Evolutionary conservation across 2,888 invertebrate species (phyloP).

Genomic region (Polylopha cassiicola): DNA sequence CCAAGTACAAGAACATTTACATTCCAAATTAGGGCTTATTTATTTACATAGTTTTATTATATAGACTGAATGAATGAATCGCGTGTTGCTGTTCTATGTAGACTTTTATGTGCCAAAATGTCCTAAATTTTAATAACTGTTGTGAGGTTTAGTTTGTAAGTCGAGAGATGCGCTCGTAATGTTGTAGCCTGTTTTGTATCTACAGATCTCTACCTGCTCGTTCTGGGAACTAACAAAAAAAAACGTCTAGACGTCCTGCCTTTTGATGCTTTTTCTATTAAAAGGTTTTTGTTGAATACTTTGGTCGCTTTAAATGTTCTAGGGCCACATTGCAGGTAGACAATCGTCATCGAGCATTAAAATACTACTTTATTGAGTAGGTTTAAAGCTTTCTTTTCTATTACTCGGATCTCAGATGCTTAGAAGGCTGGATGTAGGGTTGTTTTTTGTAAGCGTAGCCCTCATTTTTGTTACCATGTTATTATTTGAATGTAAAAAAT

Average conservation of each 20-base stretch:
- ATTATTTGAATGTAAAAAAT: slow-evolving; percentile 14
- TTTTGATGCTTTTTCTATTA: slow-evolving; percentile 63
- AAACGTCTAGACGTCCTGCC: slow-evolving; percentile 72
- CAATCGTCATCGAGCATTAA: slow-evolving; percentile 36
- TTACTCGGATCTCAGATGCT: slow-evolving; percentile 14
- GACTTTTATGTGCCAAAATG: slow-evolving; percentile 16
- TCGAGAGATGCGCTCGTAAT: slow-evolving; percentile 1
- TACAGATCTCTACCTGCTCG: slow-evolving; percentile 59
- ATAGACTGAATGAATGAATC: neutral
- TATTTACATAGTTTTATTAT: no score
- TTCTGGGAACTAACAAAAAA: slow-evolving; percentile 61
- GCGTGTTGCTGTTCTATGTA: slow-evolving; percentile 5
- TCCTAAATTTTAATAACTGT: slow-evolving; percentile 12
- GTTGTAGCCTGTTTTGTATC: slow-evolving; percentile 26
- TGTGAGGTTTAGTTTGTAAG: slow-evolving; percentile 9
- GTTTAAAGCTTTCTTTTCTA: slow-evolving; percentile 21
- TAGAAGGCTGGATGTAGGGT: slow-evolving; percentile 22
- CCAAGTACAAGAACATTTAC: no score
- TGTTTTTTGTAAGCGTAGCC: slow-evolving; percentile 24
- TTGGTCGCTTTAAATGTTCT: slow-evolving; percentile 58
- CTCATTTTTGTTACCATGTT: slow-evolving; percentile 23
- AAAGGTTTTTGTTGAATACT: slow-evolving; percentile 62
- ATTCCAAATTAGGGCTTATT: no score
- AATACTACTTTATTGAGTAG: slow-evolving; percentile 53
- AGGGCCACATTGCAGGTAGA: slow-evolving; percentile 68